phyloP scores from a whole-genome alignment of 1,140 invertebrate species.

The Pachypsylla venusta region DNA sequence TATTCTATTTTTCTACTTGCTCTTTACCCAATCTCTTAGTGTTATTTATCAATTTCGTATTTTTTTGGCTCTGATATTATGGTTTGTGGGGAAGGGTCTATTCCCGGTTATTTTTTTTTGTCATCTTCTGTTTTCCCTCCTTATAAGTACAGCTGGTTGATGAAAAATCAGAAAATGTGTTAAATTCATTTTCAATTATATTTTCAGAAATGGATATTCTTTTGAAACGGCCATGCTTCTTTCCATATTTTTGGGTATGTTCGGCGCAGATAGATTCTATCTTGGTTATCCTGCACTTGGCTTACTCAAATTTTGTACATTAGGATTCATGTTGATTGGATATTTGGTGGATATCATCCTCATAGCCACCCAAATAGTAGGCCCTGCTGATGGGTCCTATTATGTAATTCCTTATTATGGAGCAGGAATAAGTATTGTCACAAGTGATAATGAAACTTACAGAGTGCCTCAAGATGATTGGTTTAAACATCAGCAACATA shows the following conservation, averaged over 20 bases:
- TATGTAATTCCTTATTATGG: constrained; percentile 92
- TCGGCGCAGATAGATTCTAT: constrained; percentile 94
- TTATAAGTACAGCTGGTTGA: too few relatives aligned
- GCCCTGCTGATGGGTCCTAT: constrained; percentile 90
- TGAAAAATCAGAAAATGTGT: too few relatives aligned
- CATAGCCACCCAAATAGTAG: constrained; percentile 82
- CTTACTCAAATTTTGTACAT: constrained; percentile 82
- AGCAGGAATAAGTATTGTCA: constrained; percentile 60
- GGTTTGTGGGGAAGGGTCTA: too few relatives aligned
- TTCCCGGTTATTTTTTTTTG: too few relatives aligned
- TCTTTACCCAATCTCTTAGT: too few relatives aligned
- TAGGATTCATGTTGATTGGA: constrained; percentile 93
- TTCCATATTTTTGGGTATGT: constrained; percentile 91
- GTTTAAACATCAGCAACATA: constrained; percentile 29
- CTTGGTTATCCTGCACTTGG: constrained; percentile 91
- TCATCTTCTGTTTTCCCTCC: too few relatives aligned
- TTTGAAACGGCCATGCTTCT: constrained; percentile 82
- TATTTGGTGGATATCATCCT: constrained; percentile 89
- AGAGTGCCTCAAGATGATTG: constrained; percentile 67
- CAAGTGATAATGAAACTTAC: constrained; percentile 73
- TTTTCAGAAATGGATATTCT: constrained; percentile 76
- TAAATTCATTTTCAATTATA: too few relatives aligned
- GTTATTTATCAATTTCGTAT: too few relatives aligned
- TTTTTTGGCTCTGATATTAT: too few relatives aligned
- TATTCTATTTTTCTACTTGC: too few relatives aligned